phyloP scores from a whole-genome alignment of 2,888 invertebrate species.

The Creontiades dilutus region DNA sequence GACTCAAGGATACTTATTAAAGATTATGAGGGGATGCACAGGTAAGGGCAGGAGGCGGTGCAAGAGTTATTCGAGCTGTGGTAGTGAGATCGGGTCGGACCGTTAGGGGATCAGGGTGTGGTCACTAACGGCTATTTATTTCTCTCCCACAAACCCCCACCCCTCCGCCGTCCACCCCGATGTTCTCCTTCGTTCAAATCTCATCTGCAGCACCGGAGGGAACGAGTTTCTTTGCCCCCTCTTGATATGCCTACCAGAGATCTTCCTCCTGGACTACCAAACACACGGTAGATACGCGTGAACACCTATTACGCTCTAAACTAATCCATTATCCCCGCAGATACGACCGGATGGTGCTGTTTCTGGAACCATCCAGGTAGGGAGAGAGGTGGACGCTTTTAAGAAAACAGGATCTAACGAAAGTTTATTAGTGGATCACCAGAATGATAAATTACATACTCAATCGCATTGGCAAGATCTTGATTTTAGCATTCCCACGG shows the following conservation, averaged over 20 bases:
- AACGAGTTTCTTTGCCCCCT: conserved; percentile 50
- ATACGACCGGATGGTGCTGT: conserved; percentile 8
- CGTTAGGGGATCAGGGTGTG: conserved; percentile 65
- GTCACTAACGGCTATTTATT: conserved; percentile 70
- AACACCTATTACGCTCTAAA: conserved; percentile 36
- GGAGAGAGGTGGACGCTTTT: background rate
- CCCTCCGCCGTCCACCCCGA: conserved; percentile 62
- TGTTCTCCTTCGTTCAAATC: conserved; percentile 71
- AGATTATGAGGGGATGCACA: conserved; percentile 6
- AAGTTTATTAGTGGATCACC: conserved; percentile 15
- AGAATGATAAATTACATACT: background rate
- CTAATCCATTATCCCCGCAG: conserved; percentile 27
- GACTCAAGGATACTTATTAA: background rate
- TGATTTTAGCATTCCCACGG: background rate
- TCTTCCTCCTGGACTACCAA: conserved; percentile 34
- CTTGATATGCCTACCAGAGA: conserved; percentile 39
- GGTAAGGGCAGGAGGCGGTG: background rate
- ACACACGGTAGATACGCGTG: conserved; percentile 27
- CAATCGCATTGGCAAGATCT: background rate
- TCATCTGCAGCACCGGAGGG: conserved; percentile 44
- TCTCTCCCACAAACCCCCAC: conserved; percentile 61
- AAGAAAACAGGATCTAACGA: background rate
- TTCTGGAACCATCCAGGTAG: background rate
- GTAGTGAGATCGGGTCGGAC: conserved; percentile 51
- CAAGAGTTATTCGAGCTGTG: conserved; percentile 41